Evolutionary conservation across 2,888 invertebrate species (phyloP).

Genomic region (Pristionchus mayeri): DNA sequence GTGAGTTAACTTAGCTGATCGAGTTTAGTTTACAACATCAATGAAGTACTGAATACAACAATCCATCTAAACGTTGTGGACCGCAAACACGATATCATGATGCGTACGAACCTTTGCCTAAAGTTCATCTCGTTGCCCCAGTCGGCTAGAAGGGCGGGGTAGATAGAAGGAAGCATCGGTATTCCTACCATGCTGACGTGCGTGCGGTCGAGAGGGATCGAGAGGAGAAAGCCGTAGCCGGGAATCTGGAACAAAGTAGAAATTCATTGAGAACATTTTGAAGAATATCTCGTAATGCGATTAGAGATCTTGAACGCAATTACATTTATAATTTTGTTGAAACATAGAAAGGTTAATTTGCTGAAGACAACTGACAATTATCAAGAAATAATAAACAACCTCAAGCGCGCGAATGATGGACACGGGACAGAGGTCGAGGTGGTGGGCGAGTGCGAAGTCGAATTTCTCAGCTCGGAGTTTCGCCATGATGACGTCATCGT

Average conservation of each 20-base stretch:
- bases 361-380: neutral
- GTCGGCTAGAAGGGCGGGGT: neutral
- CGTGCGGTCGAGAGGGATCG: neutral
- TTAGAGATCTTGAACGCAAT: too few relatives aligned
- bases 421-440: slow-evolving; percentile 10
- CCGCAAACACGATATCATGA: neutral
- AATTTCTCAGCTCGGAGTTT: slow-evolving; percentile 26
- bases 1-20: too few relatives aligned
- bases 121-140: neutral
- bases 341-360: neutral
- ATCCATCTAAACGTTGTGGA: too few relatives aligned
- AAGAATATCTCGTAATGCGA: too few relatives aligned
- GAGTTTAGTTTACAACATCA: too few relatives aligned
- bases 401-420: slow-evolving; percentile 1
- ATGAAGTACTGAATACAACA: too few relatives aligned
- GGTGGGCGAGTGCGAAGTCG: slow-evolving; percentile 38
- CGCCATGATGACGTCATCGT: slow-evolving; percentile 18
- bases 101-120: neutral
- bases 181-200: neutral
- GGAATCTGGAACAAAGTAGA: slow-evolving; percentile 32
- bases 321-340: too few relatives aligned
- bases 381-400: neutral
- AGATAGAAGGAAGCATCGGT: slow-evolving; percentile 20
- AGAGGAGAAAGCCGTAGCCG: neutral
- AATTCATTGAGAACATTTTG: too few relatives aligned